Evolutionary conservation across 2,888 invertebrate genomes (phyloP).

Genomic region (Amphipoea oculea): DNA sequence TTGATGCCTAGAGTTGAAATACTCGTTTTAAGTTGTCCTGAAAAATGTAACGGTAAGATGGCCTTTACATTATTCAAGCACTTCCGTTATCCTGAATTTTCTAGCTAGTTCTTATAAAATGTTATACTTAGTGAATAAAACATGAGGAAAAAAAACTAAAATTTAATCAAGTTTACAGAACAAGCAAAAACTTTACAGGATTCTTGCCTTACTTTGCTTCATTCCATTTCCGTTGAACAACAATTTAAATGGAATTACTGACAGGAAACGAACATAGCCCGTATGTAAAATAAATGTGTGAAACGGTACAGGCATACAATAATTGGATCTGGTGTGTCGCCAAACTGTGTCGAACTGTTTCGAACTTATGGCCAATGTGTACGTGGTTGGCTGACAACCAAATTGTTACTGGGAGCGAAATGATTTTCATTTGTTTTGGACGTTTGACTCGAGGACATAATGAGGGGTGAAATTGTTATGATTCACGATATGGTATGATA

Average conservation of each 20-base stretch:
- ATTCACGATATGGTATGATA: constrained; percentile 3
- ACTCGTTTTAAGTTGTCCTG: constrained; percentile 5
- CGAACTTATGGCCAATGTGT: constrained; percentile 38
- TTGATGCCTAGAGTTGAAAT: constrained; percentile 13
- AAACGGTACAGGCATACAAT: constrained; percentile 44
- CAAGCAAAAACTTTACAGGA: constrained; percentile 17
- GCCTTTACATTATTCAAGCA: constrained; percentile 28
- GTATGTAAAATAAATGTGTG: constrained; percentile 40
- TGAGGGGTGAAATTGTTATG: constrained; percentile 33
- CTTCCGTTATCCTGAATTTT: constrained; percentile 17
- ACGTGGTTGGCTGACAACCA: constrained; percentile 56
- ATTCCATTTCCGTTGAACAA: constrained; percentile 2
- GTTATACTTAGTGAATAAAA: constrained; percentile 17
- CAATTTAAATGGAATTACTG: constrained; percentile 13
- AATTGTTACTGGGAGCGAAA: constrained; percentile 37
- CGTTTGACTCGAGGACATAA: constrained; percentile 17
- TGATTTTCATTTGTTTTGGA: constrained; percentile 46
- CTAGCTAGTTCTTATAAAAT: constrained; percentile 8
- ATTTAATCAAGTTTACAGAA: constrained; percentile 27
- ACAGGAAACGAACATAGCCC: constrained; percentile 5
- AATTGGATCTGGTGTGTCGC: constrained; percentile 59
- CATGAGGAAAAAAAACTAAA: constrained; percentile 20
- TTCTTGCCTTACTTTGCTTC: constrained; percentile 24
- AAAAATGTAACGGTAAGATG: constrained; percentile 13
- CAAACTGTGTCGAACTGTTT: constrained; percentile 52